A percentile compares a stretch with the other conserved stretches of the same genome.
These are phyloP conservation scores for Pharmacophagus antenor DNA, from an alignment of 2,888 invertebrate species.

Conservation along the genomic window DNA sequence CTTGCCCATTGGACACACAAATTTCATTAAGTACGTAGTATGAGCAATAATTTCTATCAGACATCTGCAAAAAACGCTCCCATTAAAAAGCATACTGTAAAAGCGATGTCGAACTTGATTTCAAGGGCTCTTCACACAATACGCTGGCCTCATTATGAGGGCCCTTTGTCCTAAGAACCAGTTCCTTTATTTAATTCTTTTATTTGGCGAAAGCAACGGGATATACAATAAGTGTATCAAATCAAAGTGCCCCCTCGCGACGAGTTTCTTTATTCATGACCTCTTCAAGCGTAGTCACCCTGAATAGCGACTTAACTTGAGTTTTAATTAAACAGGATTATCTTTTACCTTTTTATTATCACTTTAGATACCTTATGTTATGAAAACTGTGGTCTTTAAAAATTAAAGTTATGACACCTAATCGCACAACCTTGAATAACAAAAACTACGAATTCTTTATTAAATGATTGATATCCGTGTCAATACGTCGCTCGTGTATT, in stretches of 20 bases:
- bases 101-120: conserved; percentile 58
- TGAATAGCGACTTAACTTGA: conserved; percentile 60
- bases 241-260: conserved; percentile 68
- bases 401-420: not conserved
- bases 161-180: conserved; percentile 78
- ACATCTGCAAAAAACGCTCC: conserved; percentile 45
- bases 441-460: not conserved
- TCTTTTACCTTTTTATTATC: conserved; percentile 38
- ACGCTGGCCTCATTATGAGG: conserved; percentile 79
- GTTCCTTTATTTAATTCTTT: conserved; percentile 66
- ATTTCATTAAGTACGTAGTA: conserved; percentile 17
- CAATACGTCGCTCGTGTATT: too few species aligned
- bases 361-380: not conserved
- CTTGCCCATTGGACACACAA: not conserved
- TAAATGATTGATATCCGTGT: too few species aligned
- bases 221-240: conserved; percentile 76
- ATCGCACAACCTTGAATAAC: not conserved
- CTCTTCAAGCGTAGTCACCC: conserved; percentile 56
- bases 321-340: conserved; percentile 64
- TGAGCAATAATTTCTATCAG: conserved; percentile 31
- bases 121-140: conserved; percentile 74
- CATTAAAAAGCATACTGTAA: conserved; percentile 72
- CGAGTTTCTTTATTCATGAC: conserved; percentile 67
- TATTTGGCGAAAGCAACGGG: conserved; percentile 66
- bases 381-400: not conserved